phyloP scores from a whole-genome alignment of 2,113 vertebrate genomes.

The Pedetes capensis region DNA sequence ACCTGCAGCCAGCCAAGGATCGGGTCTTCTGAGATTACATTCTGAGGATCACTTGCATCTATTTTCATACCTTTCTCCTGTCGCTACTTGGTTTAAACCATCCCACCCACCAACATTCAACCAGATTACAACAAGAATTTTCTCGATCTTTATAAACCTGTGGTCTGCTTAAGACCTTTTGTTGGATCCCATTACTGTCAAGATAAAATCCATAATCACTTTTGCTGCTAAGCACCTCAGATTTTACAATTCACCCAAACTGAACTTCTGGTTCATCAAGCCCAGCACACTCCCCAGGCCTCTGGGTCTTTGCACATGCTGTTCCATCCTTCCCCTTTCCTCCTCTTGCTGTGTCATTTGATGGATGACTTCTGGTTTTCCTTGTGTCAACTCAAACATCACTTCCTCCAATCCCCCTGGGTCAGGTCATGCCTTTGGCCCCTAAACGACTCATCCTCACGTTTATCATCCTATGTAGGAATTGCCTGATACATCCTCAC shows the following conservation, averaged over 20 bases:
- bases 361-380: not conserved
- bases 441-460: not conserved
- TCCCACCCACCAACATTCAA: not conserved
- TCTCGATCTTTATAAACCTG: not conserved
- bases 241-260: not conserved
- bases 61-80: not conserved
- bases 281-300: not conserved
- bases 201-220: not conserved
- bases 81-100: not conserved
- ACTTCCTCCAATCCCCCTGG: not conserved
- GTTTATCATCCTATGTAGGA: not conserved
- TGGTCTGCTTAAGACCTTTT: not conserved
- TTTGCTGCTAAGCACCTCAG: not conserved
- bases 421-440: not conserved
- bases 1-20: not conserved
- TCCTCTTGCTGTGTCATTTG: not conserved
- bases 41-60: not conserved
- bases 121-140: not conserved
- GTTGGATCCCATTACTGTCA: not conserved
- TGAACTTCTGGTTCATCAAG: not conserved
- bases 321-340: not conserved
- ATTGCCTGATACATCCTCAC: fast-evolving
- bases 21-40: not conserved
- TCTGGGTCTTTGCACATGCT: not conserved
- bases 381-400: not conserved